These are phyloP conservation scores for Aquatica leii DNA, from an alignment of 2,888 invertebrate genomes.

Conservation along the genomic window DNA sequence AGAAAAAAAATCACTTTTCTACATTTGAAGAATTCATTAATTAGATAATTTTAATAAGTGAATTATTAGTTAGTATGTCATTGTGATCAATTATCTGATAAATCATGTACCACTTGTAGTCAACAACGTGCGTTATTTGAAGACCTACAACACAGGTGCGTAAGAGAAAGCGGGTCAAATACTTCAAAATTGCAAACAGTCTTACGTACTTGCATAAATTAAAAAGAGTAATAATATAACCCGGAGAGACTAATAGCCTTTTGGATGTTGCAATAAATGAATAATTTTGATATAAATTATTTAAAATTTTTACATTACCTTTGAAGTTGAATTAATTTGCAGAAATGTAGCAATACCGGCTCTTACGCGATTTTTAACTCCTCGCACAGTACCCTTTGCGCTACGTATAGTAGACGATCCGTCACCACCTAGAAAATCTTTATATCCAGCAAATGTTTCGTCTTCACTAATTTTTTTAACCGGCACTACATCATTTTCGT, in stretches of 20 bases:
- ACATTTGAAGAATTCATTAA: too few species aligned
- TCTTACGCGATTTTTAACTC: slow-evolving; percentile 92
- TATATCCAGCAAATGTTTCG: slow-evolving; percentile 82
- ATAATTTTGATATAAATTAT: neutral
- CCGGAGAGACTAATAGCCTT: neutral
- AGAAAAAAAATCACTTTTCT: too few species aligned
- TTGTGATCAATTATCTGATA: slow-evolving; percentile 8
- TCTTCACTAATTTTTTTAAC: slow-evolving; percentile 61
- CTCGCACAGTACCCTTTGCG: slow-evolving; percentile 91
- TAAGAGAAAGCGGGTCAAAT: slow-evolving; percentile 45
- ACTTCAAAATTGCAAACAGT: slow-evolving; percentile 39
- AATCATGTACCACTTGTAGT: slow-evolving; percentile 24
- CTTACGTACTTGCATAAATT: slow-evolving; percentile 19
- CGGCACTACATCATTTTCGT: slow-evolving; percentile 57
- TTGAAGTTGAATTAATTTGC: slow-evolving; percentile 80
- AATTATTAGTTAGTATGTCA: neutral
- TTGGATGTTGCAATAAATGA: neutral
- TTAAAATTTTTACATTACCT: slow-evolving; percentile 68
- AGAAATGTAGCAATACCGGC: slow-evolving; percentile 96
- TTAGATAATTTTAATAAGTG: too few species aligned
- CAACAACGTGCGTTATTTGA: slow-evolving; percentile 27
- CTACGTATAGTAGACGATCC: slow-evolving; percentile 84
- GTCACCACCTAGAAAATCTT: slow-evolving; percentile 72
- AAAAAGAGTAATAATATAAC: slow-evolving; percentile 4
- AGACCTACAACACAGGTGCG: slow-evolving; percentile 38